Percentiles rank a stretch among this genome's conserved stretches.
Conservation (phyloP, 2,113 vertebrate species). For the Tachysurus vachellii region DNA sequence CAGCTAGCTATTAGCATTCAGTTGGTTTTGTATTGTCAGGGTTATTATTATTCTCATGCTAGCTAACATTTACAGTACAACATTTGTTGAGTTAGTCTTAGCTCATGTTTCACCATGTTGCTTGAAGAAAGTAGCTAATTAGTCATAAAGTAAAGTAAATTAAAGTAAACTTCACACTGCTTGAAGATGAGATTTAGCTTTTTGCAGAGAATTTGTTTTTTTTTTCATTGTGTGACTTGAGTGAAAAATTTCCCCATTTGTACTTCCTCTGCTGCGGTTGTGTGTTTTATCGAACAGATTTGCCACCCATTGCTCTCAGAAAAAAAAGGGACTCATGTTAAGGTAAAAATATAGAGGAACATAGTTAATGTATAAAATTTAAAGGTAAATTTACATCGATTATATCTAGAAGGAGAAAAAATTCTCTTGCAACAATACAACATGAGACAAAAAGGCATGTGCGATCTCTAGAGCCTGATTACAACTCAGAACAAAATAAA, state of each 20-base stretch:
- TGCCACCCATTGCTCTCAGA: background rate
- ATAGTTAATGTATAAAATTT: background rate
- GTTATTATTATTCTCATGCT: background rate
- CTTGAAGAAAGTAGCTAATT: background rate
- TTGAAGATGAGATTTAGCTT: background rate
- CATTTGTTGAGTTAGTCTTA: background rate
- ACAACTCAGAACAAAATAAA: background rate
- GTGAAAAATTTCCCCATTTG: background rate
- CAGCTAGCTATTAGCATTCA: background rate
- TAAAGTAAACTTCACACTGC: background rate
- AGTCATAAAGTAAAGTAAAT: background rate
- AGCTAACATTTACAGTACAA: background rate
- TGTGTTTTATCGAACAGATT: background rate
- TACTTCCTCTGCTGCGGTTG: background rate
- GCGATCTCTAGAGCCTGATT: constrained; percentile 8
- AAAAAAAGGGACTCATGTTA: background rate
- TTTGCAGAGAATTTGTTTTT: background rate
- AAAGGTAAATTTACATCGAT: background rate
- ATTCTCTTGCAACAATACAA: background rate
- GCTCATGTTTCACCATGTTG: background rate
- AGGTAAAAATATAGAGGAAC: background rate
- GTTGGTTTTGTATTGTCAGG: background rate
- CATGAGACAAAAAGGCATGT: background rate
- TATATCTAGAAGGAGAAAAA: background rate
- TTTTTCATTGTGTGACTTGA: background rate